Conservation (phyloP, 1,140 invertebrate species). For the Anthonomus grandis region DNA sequence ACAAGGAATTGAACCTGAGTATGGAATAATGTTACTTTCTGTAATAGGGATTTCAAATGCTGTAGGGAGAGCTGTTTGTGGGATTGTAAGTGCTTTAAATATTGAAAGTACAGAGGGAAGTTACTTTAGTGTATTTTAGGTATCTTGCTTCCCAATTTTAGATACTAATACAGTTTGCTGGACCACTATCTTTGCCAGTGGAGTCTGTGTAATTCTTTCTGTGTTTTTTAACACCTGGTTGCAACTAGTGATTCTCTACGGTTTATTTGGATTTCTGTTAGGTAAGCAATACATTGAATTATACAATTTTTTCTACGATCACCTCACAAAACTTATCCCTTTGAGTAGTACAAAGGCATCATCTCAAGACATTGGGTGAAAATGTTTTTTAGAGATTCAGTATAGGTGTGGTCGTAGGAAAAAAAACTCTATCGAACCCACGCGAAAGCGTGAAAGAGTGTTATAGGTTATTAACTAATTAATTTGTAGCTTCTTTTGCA, state of each 20-base stretch:
- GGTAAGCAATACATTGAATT: constrained; percentile 25
- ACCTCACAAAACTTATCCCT: not conserved
- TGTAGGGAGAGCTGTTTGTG: constrained; percentile 79
- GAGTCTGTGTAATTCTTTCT: constrained; percentile 31
- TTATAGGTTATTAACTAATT: no score
- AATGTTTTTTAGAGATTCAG: no score
- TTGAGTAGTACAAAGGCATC: no score
- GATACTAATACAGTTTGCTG: constrained; percentile 35
- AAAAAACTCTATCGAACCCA: no score
- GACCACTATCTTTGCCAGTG: constrained; percentile 34
- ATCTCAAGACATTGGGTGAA: no score
- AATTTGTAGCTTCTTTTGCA: constrained; percentile 85
- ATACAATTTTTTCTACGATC: not conserved
- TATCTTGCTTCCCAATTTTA: constrained; percentile 31
- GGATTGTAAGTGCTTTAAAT: constrained; percentile 23
- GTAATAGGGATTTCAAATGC: constrained; percentile 88
- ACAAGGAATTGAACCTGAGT: constrained; percentile 48
- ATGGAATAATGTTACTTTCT: constrained; percentile 72
- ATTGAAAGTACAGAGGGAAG: not conserved
- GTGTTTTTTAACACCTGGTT: constrained; percentile 25
- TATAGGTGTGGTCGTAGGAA: no score
- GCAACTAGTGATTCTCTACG: constrained; percentile 27
- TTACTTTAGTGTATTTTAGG: constrained; percentile 1
- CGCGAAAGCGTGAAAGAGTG: no score
- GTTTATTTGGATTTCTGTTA: constrained; percentile 34